Evolutionary conservation across 2,888 invertebrate species (phyloP).

Genomic region (Ctenicera cuprea): DNA sequence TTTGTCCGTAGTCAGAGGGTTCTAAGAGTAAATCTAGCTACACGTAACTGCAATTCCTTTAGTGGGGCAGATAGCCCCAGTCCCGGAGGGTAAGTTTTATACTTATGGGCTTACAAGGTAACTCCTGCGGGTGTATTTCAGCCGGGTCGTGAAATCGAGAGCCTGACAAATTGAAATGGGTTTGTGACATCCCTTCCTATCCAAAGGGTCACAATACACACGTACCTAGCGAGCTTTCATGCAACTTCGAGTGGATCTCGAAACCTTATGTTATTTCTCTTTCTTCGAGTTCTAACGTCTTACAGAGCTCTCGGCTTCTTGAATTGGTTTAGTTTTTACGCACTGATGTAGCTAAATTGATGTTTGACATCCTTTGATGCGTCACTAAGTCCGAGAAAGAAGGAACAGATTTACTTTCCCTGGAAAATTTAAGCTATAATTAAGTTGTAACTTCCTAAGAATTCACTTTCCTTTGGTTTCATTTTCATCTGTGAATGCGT

Average conservation of each 20-base stretch:
- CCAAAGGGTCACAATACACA: constrained; percentile 53
- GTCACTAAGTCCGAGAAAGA: neutral
- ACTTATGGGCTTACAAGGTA: constrained; percentile 67
- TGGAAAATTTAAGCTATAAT: neutral
- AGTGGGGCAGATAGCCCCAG: constrained; percentile 55
- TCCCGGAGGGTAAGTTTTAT: constrained; percentile 65
- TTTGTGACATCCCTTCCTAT: constrained; percentile 61
- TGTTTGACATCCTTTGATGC: constrained; percentile 24
- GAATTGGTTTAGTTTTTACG: constrained; percentile 43
- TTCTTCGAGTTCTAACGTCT: constrained; percentile 36
- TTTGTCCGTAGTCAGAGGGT: constrained; percentile 45
- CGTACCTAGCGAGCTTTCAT: constrained; percentile 49
- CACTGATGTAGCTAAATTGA: constrained; percentile 32
- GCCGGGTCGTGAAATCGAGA: constrained; percentile 66
- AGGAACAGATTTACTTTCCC: neutral
- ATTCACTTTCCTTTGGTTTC: neutral
- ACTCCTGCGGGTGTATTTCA: constrained; percentile 69
- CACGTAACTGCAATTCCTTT: constrained; percentile 60
- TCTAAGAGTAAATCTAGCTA: constrained; percentile 58
- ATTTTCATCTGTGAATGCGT: too few species aligned
- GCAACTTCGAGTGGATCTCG: constrained; percentile 44
- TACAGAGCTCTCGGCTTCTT: constrained; percentile 33
- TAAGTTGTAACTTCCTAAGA: neutral
- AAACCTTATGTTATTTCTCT: constrained; percentile 51
- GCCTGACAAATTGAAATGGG: constrained; percentile 70